Evolutionary conservation across 2,797 vertebrate genomes (phyloP).

Genomic region (Pachyuromys duprasi): DNA sequence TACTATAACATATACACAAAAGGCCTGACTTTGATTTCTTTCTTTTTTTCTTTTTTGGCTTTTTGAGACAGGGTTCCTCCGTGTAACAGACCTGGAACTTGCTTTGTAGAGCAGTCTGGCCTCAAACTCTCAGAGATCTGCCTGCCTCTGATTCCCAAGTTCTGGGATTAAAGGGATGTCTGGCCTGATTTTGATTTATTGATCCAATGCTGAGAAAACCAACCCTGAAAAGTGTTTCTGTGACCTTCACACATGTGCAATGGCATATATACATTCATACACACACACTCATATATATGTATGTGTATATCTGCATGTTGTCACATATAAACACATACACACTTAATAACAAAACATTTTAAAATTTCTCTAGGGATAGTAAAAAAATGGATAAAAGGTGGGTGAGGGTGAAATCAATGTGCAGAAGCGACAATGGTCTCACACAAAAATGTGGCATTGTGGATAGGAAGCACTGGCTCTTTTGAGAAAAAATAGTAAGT

Average conservation of each 20-base stretch:
- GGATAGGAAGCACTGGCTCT: background rate
- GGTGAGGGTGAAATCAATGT: background rate
- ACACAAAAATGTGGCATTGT: background rate
- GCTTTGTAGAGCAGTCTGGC: background rate
- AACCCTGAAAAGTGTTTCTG: background rate
- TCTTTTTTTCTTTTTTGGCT: background rate
- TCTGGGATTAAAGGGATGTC: background rate
- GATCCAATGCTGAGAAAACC: background rate
- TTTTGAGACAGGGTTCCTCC: background rate
- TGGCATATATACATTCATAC: background rate
- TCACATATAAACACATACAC: background rate
- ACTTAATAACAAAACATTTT: background rate
- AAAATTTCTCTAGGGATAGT: background rate
- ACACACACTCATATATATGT: background rate
- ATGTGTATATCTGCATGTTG: background rate
- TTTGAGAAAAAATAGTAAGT: background rate
- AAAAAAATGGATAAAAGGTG: background rate
- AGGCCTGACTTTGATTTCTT: background rate
- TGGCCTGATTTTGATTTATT: background rate
- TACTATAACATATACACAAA: background rate
- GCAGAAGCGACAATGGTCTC: background rate
- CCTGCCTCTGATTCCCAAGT: background rate
- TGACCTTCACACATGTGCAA: background rate
- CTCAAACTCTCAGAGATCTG: background rate
- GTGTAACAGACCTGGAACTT: background rate